phyloP scores from a whole-genome alignment of 53 echinoderm and acorn worm species.

The Astropecten irregularis region DNA sequence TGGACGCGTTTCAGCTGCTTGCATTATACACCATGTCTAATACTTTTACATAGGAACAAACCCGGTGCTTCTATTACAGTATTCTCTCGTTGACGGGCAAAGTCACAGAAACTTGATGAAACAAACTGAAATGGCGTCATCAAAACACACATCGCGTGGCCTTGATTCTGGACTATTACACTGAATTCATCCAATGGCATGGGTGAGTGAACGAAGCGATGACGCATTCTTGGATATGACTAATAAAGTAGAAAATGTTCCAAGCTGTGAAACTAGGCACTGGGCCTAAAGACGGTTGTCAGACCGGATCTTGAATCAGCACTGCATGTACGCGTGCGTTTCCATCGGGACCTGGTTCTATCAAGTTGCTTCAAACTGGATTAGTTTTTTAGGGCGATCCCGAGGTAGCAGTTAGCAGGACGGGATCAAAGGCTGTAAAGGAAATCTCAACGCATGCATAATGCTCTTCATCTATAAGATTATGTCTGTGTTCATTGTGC shows the following conservation, averaged over 20 bases:
- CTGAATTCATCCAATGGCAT: neutral
- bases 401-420: neutral
- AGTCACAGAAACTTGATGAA: no score
- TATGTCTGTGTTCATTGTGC: neutral
- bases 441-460: neutral
- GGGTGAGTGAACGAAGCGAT: no score
- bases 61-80: no score
- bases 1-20: no score
- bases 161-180: no score
- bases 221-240: neutral
- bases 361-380: neutral
- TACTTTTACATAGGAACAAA: no score
- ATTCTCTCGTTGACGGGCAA: no score
- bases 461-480: neutral
- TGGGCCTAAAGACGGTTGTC: neutral
- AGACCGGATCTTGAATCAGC: constrained; percentile 13
- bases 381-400: neutral
- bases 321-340: neutral
- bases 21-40: no score
- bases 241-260: neutral
- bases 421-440: neutral
- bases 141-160: no score
- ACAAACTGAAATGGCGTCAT: no score
- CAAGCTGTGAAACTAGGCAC: neutral
- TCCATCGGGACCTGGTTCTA: neutral